Conservation (phyloP, 2,797 vertebrate species). For the Chromis chromis region DNA sequence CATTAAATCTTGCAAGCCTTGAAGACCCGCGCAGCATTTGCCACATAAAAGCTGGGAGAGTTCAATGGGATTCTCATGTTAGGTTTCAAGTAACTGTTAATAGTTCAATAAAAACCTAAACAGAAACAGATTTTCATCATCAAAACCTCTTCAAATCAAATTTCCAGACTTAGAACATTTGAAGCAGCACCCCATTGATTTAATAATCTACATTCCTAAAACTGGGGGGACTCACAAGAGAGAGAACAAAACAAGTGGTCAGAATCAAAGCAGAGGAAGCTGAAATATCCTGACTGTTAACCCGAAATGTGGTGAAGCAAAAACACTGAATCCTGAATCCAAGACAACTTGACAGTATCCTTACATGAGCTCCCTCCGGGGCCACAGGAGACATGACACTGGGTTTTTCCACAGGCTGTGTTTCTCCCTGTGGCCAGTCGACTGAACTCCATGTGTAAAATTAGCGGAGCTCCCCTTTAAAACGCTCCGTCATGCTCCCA, state of each 20-base stretch:
- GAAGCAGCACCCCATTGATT: neutral
- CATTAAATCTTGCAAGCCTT: neutral
- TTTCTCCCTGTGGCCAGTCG: neutral
- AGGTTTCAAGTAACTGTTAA: neutral
- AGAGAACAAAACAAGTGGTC: neutral
- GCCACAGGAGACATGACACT: neutral
- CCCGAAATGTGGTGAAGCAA: neutral
- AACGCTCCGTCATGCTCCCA: neutral
- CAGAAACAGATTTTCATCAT: no score
- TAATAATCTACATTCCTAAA: neutral
- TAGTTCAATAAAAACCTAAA: no score
- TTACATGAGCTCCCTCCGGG: neutral
- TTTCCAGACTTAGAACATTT: neutral
- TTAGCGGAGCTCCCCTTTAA: slow-evolving; percentile 11
- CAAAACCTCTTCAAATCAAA: neutral
- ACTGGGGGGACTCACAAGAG: neutral
- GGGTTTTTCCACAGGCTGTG: neutral
- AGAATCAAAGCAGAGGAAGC: neutral
- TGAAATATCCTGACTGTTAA: neutral
- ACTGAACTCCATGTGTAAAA: slow-evolving; percentile 4
- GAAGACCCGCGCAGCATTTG: neutral
- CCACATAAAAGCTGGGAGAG: neutral
- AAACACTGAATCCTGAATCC: neutral
- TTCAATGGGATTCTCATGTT: neutral
- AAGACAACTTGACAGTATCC: neutral